Evolutionary conservation across 2,888 invertebrate genomes (phyloP), one percentile per base, ranked within the genome.

Genomic region (Chromoteleia sp.): DNA sequence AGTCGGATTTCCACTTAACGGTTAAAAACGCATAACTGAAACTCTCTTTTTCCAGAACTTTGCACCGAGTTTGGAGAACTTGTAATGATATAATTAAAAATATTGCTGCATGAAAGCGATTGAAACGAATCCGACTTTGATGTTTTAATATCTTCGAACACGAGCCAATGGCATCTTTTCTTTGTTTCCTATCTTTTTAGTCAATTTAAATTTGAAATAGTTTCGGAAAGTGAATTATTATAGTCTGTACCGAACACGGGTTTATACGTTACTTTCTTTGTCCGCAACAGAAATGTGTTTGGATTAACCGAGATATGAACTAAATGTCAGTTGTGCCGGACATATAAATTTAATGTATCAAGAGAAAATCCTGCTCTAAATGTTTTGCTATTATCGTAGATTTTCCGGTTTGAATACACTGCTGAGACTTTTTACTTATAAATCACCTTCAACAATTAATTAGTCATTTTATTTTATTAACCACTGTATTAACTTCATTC

Each of bases 301-400:
- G 52, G 52, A 52, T 52, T 29, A 52, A 52, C 29, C 14, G 52
- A 30, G 30, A 30, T 29, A 52, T 52, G 30, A 29, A 52, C 25
- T 52, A 8, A 52, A 25, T 14, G 52, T 52, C 52, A 52, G 30
- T 52, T 52, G 14, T 7, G 14, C 30, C 14, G 14, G 52, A 52
- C 52, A 30, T 52, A 52, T 30, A 29, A 25, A 30, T 52, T 52
- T 14, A 29, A 52, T 52, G 33, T 7, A 10, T 10, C 8, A 14
- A 7, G 29, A 14, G 15, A 21, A 56, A 56, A 56, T 10, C 36
- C 1, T 2, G 1, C 19, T 36, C n/a, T 33, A 29, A 36, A 56
- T 30, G 52, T 54, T 54, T 30, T 15, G 33, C 14, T 6, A 19
- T n/a, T n/a, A n/a, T n/a, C n/a, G n/a, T n/a, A n/a, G n/a, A n/a